Conservation (phyloP, 1,140 invertebrate genomes). For the Leptinotarsa undecemlineata region DNA sequence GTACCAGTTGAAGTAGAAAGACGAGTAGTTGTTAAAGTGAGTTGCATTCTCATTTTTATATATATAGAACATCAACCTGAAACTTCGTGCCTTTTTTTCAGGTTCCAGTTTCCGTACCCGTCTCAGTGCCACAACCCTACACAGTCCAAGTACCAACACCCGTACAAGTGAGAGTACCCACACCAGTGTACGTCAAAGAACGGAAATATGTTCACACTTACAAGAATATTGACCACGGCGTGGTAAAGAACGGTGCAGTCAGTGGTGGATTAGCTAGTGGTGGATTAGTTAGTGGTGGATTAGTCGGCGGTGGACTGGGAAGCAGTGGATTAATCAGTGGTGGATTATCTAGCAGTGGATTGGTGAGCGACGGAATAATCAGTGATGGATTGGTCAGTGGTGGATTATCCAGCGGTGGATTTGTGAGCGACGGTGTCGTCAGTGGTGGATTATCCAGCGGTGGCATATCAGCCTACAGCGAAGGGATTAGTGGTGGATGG, state of each 20-base stretch:
- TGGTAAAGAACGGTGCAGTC: neutral
- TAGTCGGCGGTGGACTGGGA: neutral
- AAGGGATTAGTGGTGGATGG: neutral
- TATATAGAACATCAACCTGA: no score
- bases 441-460: neutral
- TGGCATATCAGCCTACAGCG: neutral
- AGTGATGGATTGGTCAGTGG: neutral
- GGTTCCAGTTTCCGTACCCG: slow-evolving; percentile 31
- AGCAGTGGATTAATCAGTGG: neutral
- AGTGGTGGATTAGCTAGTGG: neutral
- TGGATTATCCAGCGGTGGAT: no score
- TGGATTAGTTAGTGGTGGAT: neutral
- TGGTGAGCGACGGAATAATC: neutral
- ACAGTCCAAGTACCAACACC: slow-evolving; percentile 41
- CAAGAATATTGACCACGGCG: neutral
- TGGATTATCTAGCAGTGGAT: neutral
- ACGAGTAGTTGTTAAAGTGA: slow-evolving; percentile 21
- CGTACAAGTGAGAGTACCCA: slow-evolving; percentile 47
- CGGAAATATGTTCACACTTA: slow-evolving; percentile 10
- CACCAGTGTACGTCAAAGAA: slow-evolving; percentile 14
- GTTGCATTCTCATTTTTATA: neutral
- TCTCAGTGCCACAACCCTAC: slow-evolving; percentile 49
- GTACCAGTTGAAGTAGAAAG: slow-evolving; percentile 27
- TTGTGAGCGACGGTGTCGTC: no score
- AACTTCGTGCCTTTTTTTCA: neutral